Evolutionary conservation across 2,888 invertebrate species (phyloP).

Genomic region (Cataglyphis cursor): DNA sequence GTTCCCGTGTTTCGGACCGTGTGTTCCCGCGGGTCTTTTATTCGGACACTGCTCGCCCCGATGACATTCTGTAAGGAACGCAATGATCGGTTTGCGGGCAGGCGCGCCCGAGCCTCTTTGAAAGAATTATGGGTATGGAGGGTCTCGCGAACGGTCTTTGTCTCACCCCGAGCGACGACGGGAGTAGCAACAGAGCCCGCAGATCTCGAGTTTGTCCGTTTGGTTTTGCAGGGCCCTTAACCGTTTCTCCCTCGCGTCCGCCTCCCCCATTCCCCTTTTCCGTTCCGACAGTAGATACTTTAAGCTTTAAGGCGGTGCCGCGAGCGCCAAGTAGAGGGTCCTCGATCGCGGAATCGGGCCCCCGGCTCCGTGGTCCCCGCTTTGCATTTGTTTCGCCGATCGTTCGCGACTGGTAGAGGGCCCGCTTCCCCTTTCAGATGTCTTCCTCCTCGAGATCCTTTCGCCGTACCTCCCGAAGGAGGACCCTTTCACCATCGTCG

Average conservation of each 20-base stretch:
- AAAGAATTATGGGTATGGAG: constrained; percentile 74
- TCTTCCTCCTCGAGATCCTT: constrained; percentile 71
- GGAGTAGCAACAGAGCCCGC: constrained; percentile 41
- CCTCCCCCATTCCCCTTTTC: neutral
- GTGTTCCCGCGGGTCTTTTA: constrained; percentile 56
- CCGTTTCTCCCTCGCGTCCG: constrained; percentile 9
- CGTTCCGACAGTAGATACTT: constrained; percentile 80
- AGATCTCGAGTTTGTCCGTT: constrained; percentile 60
- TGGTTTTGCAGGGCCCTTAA: constrained; percentile 57
- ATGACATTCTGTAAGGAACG: constrained; percentile 73
- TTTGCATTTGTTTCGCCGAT: constrained; percentile 85
- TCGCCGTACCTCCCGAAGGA: constrained; percentile 73
- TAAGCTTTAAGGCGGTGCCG: constrained; percentile 82
- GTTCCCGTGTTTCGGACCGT: neutral
- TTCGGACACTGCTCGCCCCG: constrained; percentile 58
- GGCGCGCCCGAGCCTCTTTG: constrained; percentile 57
- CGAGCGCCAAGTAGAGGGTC: constrained; percentile 70
- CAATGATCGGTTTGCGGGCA: constrained; percentile 71
- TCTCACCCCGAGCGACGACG: constrained; percentile 67
- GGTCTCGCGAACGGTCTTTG: constrained; percentile 69
- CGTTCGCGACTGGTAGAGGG: constrained; percentile 65
- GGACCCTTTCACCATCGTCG: constrained; percentile 71
- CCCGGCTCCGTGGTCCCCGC: constrained; percentile 71
- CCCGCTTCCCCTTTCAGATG: constrained; percentile 82
- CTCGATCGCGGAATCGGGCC: constrained; percentile 70